Evolutionary conservation across 2,888 invertebrate species (phyloP).

Genomic region (Cyaniris semiargus): DNA sequence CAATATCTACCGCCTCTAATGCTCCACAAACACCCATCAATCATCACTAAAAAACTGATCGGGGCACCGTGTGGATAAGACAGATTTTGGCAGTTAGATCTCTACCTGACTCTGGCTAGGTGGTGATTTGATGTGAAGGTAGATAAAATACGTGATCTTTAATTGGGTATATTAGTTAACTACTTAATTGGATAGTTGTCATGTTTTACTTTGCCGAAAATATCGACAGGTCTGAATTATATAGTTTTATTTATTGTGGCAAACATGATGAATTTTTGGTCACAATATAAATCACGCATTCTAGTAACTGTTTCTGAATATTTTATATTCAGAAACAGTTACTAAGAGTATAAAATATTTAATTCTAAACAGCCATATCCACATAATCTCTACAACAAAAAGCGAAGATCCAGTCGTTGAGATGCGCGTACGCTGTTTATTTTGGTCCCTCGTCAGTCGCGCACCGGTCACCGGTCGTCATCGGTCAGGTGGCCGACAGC

Average conservation of each 20-base stretch:
- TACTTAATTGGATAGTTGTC: no score
- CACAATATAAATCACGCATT: no score
- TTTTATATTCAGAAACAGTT: background rate
- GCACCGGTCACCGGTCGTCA: background rate
- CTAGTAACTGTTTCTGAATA: no score
- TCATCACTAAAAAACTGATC: conserved; percentile 57
- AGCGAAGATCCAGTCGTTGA: conserved; percentile 61
- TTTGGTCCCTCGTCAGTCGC: conserved; percentile 46
- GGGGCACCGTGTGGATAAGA: conserved; percentile 48
- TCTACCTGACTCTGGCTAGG: background rate
- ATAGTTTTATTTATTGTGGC: background rate
- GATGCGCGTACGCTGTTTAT: conserved; percentile 52
- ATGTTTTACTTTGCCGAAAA: no score
- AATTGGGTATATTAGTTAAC: background rate
- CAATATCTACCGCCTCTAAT: conserved; percentile 68
- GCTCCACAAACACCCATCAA: conserved; percentile 74
- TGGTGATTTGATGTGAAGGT: background rate
- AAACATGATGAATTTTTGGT: background rate
- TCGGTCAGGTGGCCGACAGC: conserved; percentile 11
- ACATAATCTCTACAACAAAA: conserved; percentile 44
- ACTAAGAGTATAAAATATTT: background rate
- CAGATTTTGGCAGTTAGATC: conserved; percentile 29
- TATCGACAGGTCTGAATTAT: background rate
- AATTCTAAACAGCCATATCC: conserved; percentile 45
- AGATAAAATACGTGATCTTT: background rate